Conservation (phyloP, 2,113 vertebrate species). For the Todiramphus chloris region DNA sequence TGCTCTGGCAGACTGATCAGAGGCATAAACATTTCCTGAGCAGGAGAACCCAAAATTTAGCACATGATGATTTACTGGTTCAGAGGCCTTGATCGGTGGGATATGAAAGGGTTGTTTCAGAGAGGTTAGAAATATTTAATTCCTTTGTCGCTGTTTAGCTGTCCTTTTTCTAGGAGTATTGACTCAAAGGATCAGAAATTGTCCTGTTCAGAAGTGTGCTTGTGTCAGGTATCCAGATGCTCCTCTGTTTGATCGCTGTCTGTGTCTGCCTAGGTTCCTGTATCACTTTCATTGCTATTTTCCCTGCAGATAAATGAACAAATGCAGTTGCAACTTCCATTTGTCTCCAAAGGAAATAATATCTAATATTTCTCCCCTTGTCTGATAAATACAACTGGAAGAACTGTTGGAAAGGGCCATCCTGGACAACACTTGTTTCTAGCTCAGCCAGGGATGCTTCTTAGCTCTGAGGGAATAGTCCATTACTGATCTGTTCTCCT, state of each 20-base stretch:
- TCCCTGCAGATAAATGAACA: background rate
- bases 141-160: background rate
- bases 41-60: background rate
- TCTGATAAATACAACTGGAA: background rate
- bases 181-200: constrained; percentile 19
- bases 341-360: background rate
- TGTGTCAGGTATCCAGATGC: background rate
- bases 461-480: background rate
- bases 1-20: background rate
- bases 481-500: background rate
- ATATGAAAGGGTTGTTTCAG: background rate
- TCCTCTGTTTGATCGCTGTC: background rate
- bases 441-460: background rate
- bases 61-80: background rate
- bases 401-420: background rate
- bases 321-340: background rate
- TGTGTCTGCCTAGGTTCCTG: background rate
- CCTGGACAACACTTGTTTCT: background rate
- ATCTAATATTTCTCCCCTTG: background rate
- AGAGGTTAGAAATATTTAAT: background rate
- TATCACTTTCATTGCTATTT: background rate
- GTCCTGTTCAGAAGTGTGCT: background rate
- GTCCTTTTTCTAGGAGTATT: background rate
- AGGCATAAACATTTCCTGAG: background rate
- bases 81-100: background rate